Evolutionary conservation across 2,113 vertebrate species (phyloP).

Genomic region (Cephalopterus ornatus): DNA sequence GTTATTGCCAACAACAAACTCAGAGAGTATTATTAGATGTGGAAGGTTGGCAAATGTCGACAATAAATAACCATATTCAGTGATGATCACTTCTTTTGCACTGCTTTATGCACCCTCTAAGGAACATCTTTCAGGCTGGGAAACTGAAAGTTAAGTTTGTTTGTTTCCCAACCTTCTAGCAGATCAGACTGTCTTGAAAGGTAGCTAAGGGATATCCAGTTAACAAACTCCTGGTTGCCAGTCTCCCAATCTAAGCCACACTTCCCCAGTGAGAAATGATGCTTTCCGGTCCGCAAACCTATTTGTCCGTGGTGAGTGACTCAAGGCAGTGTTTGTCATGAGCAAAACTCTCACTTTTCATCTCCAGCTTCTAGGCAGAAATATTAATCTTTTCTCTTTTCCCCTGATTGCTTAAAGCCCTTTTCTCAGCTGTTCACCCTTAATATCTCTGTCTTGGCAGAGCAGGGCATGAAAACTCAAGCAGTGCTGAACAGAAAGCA

Average conservation of each 20-base stretch:
- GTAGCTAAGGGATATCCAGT: neutral
- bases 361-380: neutral
- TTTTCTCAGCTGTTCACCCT: slow-evolving; percentile 4
- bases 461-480: neutral
- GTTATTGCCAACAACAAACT: neutral
- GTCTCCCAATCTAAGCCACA: neutral
- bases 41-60: neutral
- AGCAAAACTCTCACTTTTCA: neutral
- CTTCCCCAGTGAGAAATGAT: neutral
- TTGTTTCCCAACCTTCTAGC: neutral
- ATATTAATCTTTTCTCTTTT: slow-evolving; percentile 27
- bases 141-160: neutral
- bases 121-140: neutral
- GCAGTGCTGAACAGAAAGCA: neutral
- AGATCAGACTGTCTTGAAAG: neutral
- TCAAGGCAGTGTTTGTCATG: neutral
- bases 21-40: neutral
- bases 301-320: slow-evolving; percentile 5
- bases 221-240: neutral
- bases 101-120: neutral
- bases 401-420: slow-evolving; percentile 13
- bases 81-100: neutral
- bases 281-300: neutral
- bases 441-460: slow-evolving; percentile 27
- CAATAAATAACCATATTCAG: neutral